Evolutionary conservation across 1,140 invertebrate species (phyloP), one percentile per base, ranked within the genome.

Genomic region (Bombyx mandarina): DNA sequence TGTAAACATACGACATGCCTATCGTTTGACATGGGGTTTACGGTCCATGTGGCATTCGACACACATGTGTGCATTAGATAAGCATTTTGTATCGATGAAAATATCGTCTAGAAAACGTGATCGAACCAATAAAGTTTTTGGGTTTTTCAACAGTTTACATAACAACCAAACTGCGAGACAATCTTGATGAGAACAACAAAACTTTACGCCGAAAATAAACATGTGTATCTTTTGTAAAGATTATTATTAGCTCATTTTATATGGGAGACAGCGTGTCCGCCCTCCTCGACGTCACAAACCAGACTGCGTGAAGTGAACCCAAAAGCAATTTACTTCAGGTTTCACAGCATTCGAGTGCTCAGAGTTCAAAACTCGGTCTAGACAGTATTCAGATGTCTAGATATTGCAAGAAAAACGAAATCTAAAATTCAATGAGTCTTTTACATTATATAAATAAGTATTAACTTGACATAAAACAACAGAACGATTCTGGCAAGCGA

Each of bases 201-300:
- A 79, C 56, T 73, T 56, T 51, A 61, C 48, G 70, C 75, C 69
- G 59, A 71, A 82, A 82, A 82, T 82, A 82, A 77, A 71, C 73
- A 55, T 61, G 57, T 57, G 66, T 69, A 73, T 78, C 78, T 75
- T 75, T 74, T 70, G 45, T 56, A 67, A 65, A 61, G 65, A 62
- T 60, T 69, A 26, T 52, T 65, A 71, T 62, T 72, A 71, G 60
- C 67, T 65, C 60, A 64, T 60, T 50, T 58, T 52, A 66, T 63
- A 58, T 53, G 56, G 56, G 61, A 63, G 65, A 61, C 62, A 58
- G 52, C 63, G 58, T 76, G 72, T 63, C 67, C 70, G 69, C 66
- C 65, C 60, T 57, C 60, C 57, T 45, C 66, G 66, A 58, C 65
- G 67, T 53, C 60, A 67, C 66, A 63, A 56, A 65, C 54, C 56